Evolutionary conservation across 2,888 invertebrate species (phyloP).

Genomic region (Branchipolynoe longqiensis): DNA sequence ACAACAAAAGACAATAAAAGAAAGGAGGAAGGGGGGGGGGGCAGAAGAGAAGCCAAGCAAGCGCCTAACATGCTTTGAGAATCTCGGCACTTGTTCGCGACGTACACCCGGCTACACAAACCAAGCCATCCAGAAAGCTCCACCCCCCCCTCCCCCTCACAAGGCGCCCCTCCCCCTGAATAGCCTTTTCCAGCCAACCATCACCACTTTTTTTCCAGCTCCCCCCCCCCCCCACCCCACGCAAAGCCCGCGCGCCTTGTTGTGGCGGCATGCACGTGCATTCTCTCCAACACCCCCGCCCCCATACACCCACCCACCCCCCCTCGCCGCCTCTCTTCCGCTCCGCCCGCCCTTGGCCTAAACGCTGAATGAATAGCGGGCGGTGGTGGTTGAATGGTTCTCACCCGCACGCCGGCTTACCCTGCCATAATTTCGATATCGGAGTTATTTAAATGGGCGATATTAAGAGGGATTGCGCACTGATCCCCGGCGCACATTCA

Average conservation of each 20-base stretch:
- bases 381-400: constrained; percentile 11
- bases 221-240: no score
- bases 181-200: no score
- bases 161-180: background rate
- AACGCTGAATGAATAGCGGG: constrained; percentile 55
- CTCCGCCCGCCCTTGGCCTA: background rate
- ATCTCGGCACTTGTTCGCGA: constrained; percentile 40
- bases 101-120: constrained; percentile 50
- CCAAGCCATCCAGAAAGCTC: constrained; percentile 44
- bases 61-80: constrained; percentile 48
- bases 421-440: constrained; percentile 59
- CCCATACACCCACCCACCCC: no score
- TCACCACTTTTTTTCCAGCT: no score
- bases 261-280: no score
- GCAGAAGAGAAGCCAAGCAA: no score
- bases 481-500: constrained; percentile 53
- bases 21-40: no score
- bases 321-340: no score
- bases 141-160: background rate
- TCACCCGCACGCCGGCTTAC: constrained; percentile 28
- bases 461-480: constrained; percentile 56
- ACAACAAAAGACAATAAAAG: no score
- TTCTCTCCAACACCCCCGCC: no score
- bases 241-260: no score
- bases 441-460: constrained; percentile 58